These are phyloP conservation scores for Lasioglossum vierecki DNA, from an alignment of 2,888 invertebrate genomes.

Conservation along the genomic window DNA sequence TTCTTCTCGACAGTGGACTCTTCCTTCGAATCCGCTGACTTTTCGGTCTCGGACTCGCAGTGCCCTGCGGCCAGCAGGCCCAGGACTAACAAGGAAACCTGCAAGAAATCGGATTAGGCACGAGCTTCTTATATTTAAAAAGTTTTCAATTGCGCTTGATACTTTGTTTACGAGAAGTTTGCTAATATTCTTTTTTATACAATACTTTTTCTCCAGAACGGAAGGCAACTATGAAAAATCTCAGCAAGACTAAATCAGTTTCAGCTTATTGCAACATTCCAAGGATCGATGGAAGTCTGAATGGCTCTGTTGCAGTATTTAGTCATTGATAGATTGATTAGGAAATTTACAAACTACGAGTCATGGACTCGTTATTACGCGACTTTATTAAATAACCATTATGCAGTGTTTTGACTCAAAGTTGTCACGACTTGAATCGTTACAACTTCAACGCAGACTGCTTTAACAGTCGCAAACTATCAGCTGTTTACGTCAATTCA, in stretches of 20 bases:
- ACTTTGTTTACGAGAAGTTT: background rate
- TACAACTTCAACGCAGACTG: background rate
- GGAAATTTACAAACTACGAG: background rate
- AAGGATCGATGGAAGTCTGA: background rate
- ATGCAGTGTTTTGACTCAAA: too few relatives aligned
- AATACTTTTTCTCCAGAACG: too few relatives aligned
- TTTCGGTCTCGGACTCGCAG: slow-evolving; percentile 66
- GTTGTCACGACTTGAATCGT: background rate
- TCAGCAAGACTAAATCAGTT: background rate
- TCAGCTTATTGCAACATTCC: background rate
- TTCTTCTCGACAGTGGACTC: slow-evolving; percentile 54
- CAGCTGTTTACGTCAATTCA: background rate
- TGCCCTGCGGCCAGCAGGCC: slow-evolving; percentile 75
- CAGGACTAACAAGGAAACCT: slow-evolving; percentile 73
- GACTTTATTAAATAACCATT: background rate
- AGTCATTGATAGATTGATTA: background rate
- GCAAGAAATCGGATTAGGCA: slow-evolving; percentile 24
- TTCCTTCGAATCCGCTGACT: slow-evolving; percentile 49
- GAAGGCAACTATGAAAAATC: background rate
- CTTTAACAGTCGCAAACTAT: background rate
- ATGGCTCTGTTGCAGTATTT: background rate
- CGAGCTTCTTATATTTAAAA: background rate
- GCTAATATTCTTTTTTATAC: too few relatives aligned
- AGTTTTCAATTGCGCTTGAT: background rate
- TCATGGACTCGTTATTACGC: background rate